Evolutionary conservation across 2,113 vertebrate species (phyloP).

Genomic region (Aptenodytes forsteri): DNA sequence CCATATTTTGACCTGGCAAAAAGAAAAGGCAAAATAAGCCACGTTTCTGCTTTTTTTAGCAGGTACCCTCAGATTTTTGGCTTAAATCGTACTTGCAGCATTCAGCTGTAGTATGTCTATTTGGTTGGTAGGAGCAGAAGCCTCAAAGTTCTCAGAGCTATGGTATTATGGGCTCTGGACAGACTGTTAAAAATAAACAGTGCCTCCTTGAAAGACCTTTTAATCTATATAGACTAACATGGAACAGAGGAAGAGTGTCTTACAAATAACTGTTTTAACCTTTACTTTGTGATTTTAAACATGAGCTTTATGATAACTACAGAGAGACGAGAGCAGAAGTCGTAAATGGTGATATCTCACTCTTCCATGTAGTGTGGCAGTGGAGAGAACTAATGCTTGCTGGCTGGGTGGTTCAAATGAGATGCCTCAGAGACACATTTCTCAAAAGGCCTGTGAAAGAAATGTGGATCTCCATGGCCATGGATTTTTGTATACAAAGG

Average conservation of each 20-base stretch:
- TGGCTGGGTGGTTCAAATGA: not conserved
- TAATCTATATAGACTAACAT: not conserved
- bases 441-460: not conserved
- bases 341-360: not conserved
- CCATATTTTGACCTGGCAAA: not conserved
- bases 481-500: not conserved
- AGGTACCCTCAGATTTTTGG: not conserved
- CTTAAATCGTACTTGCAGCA: not conserved
- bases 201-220: not conserved
- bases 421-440: not conserved
- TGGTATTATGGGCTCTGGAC: not conserved
- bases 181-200: not conserved
- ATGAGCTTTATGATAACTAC: not conserved
- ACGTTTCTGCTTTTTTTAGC: not conserved
- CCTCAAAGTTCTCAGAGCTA: not conserved
- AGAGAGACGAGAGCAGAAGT: not conserved
- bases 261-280: not conserved
- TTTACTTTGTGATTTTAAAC: not conserved
- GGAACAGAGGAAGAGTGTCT: not conserved
- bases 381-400: not conserved
- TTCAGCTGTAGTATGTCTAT: not conserved
- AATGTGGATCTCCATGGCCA: not conserved
- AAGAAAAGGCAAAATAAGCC: not conserved
- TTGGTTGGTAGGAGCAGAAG: not conserved
- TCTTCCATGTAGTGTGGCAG: not conserved